Evolutionary conservation across 2,113 vertebrate species (phyloP), one percentile per base, ranked within the genome.

Genomic region (Ranitomeya variabilis): DNA sequence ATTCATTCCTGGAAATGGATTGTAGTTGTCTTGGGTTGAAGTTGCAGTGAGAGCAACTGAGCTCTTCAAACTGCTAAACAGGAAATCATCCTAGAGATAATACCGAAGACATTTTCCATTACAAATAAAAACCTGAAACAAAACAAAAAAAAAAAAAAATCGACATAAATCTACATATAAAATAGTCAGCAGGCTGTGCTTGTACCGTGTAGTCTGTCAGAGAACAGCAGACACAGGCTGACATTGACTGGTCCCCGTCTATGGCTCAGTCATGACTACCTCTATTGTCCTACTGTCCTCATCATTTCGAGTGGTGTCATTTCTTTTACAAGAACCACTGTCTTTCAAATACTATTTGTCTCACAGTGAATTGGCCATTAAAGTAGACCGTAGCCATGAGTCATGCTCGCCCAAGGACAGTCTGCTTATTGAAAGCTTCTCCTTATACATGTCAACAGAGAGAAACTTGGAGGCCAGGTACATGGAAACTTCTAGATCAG

Each of bases 1-100:
- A 59, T 71, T 81, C 59, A 73, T 81, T 87, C 52, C 78, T 81
- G 78, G 86, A 81, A 81, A 87, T 81, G 54, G 64, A 71, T 87
- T 87, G 64, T 73, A 82, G 86, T 82, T 45, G 52, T 69, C 64
- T 87, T 67, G 57, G 64, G 66, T 87, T 71, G 82, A 45, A 45
- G 31, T 73, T 54, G 52, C 52, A 87, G 37, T 82, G 86, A 82
- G 66, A 51, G 78, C 73, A 87, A 87, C 60, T 73, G 78, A 74
- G 78, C 78, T 78, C 66, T 71, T 87, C 59, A 31, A 55, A 87
- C 57, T 74, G n/a, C 26, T 59, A 81, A 80, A 87, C 51, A 73
- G 52, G 26, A 71, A 82, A 81, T 59, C 71, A 81, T 81, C 86
- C 62, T 59, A 23, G 52, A 81, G 52, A 80, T 45, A 45, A 71